Conservation (phyloP, 2,888 invertebrate genomes). For the Cryptus viduatorius region DNA sequence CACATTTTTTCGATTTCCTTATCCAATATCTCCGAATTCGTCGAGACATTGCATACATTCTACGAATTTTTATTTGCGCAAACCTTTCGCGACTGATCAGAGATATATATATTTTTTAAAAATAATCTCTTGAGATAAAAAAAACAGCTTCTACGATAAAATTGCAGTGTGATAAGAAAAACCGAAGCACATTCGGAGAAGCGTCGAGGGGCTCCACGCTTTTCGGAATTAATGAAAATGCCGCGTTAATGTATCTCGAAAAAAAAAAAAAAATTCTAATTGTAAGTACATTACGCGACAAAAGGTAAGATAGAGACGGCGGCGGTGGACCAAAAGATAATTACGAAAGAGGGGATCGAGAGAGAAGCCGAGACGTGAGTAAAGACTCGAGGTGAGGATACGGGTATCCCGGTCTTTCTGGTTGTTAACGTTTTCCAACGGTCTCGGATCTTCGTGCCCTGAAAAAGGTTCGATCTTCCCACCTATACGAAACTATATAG, state of each 20-base stretch:
- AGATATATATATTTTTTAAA: too few relatives aligned
- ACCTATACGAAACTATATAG: constrained; percentile 39
- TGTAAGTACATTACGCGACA: background rate
- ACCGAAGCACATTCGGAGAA: background rate
- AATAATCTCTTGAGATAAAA: too few relatives aligned
- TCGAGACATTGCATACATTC: constrained; percentile 1
- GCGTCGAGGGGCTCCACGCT: background rate
- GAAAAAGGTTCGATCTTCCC: constrained; percentile 60
- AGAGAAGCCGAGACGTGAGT: constrained; percentile 53
- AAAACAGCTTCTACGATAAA: background rate
- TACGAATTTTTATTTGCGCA: too few relatives aligned
- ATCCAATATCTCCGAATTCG: constrained; percentile 7
- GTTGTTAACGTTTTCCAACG: constrained; percentile 54
- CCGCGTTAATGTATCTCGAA: background rate
- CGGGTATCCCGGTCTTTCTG: constrained; percentile 49
- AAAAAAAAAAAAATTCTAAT: background rate
- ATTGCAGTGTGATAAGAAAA: background rate
- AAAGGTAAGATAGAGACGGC: constrained; percentile 3
- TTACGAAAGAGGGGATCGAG: constrained; percentile 30
- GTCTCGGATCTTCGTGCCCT: constrained; percentile 59
- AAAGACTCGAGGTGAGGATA: constrained; percentile 63
- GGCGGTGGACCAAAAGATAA: constrained; percentile 45
- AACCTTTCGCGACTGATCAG: too few relatives aligned
- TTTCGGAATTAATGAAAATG: constrained; percentile 9
- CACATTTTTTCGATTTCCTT: background rate